Conservation (phyloP, 1,140 invertebrate species). For the Andricus grossulariae region DNA sequence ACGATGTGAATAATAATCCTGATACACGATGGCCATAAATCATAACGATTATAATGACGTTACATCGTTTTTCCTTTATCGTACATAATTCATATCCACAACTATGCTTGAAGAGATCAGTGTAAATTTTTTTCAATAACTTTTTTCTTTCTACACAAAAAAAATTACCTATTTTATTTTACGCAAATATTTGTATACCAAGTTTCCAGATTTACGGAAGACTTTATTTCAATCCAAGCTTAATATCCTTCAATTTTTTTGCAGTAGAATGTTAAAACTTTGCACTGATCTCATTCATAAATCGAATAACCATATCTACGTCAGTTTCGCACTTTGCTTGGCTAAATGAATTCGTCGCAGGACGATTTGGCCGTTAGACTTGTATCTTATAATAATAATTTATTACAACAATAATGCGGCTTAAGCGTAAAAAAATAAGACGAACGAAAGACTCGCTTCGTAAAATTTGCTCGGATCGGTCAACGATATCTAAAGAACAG, state of each 20-base stretch:
- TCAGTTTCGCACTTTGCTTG: slow-evolving; percentile 12
- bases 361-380: slow-evolving; percentile 34
- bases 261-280: slow-evolving; percentile 25
- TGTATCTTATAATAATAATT: slow-evolving; percentile 6
- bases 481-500: slow-evolving; percentile 11
- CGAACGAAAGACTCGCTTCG: slow-evolving; percentile 6
- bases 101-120: slow-evolving; percentile 43
- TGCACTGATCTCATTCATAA: slow-evolving; percentile 42
- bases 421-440: slow-evolving; percentile 28
- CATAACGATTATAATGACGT: slow-evolving; percentile 58
- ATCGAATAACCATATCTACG: slow-evolving; percentile 34
- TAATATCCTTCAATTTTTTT: neutral
- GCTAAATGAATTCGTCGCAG: slow-evolving; percentile 33
- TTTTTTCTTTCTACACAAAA: neutral
- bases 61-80: slow-evolving; percentile 41
- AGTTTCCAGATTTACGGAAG: no score
- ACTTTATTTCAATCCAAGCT: neutral
- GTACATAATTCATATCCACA: slow-evolving; percentile 55
- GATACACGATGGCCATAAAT: slow-evolving; percentile 59
- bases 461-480: slow-evolving; percentile 26
- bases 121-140: slow-evolving; percentile 35
- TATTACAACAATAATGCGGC: neutral
- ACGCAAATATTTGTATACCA: no score
- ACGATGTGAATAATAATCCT: slow-evolving; percentile 57
- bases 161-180: neutral